Base-by-base conservation (phyloP, 2,797 vertebrate genomes). In the Geotrypetes seraphini region DNA sequence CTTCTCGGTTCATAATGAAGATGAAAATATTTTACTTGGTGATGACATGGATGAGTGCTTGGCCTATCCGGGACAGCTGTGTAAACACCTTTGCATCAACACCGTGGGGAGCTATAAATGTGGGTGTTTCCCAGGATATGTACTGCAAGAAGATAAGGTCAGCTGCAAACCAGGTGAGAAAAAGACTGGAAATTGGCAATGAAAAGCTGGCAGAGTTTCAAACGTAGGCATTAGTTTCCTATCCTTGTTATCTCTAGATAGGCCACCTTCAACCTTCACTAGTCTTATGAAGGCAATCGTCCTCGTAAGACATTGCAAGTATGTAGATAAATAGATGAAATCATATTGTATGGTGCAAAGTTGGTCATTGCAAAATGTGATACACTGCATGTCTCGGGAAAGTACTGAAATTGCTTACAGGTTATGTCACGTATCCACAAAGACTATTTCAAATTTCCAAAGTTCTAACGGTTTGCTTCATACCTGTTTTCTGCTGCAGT, bases 81-180 rank as follows among this genome's bases (percentile, higher is more conserved):
- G 79, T 22, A 78, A 83, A 51, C 79, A 83, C 10, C 45, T 81
- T 2, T 94, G 91, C 58, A 71, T 83, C 69, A 90, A 89, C 61
- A 87, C 81, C 0, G 75, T 75, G 51, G 85, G 83, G 36, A 92
- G 90, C 5, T 92, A 90, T 60, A 77, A 35, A 60, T 94, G 90
- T 11, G 71, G 75, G 2, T 95, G 91, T 38, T 83, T 84, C 39
- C 83, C 73, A 0, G 85, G 88, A 33, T 91, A 88, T 63, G 44
- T 27, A 2, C 74, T 95, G 47, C 86, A 85, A 56, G 78, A 51
- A 0, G 90, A 94, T 7, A 79, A 80, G n/a, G 83, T 69, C 40
- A 81, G 81, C 40, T 94, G 91, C 43, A 62, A 53, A 13, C 71
- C 82, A 71, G 89, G 91, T 95, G 63, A 61, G 63, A 10, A 16